phyloP scores from a whole-genome alignment of 92 coral and sea anemone species.

The Epizoanthus ramosus region DNA sequence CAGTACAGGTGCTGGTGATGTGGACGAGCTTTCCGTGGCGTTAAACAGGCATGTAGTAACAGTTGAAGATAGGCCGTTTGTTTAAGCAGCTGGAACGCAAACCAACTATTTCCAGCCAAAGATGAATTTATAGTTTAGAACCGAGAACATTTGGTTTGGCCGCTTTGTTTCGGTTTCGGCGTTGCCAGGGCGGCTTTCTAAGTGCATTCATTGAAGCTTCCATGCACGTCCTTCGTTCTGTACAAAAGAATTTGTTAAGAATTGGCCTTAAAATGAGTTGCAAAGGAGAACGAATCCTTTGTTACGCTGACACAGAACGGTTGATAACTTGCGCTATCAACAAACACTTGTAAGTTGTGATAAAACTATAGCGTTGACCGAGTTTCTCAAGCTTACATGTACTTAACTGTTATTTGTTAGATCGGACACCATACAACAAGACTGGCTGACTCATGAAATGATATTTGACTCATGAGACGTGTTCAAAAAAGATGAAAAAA shows the following conservation, averaged over 20 bases:
- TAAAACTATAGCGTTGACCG: no score
- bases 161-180: not conserved
- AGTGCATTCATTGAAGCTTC: not conserved
- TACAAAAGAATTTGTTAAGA: slow-evolving; percentile 5
- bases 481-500: no score
- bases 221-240: not conserved
- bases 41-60: not conserved
- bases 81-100: not conserved
- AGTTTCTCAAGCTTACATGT: no score
- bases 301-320: not conserved
- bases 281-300: not conserved
- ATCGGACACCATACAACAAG: no score
- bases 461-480: no score
- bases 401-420: no score
- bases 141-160: not conserved
- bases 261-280: not conserved
- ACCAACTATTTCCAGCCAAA: not conserved
- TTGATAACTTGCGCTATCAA: not conserved
- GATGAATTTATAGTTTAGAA: not conserved
- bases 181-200: slow-evolving; percentile 4
- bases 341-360: no score
- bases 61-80: not conserved
- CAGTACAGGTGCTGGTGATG: slow-evolving; percentile 6
- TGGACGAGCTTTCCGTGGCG: not conserved
- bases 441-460: no score